Base-by-base conservation (phyloP, 2,113 vertebrate species). In the Anseranas semipalmata region DNA sequence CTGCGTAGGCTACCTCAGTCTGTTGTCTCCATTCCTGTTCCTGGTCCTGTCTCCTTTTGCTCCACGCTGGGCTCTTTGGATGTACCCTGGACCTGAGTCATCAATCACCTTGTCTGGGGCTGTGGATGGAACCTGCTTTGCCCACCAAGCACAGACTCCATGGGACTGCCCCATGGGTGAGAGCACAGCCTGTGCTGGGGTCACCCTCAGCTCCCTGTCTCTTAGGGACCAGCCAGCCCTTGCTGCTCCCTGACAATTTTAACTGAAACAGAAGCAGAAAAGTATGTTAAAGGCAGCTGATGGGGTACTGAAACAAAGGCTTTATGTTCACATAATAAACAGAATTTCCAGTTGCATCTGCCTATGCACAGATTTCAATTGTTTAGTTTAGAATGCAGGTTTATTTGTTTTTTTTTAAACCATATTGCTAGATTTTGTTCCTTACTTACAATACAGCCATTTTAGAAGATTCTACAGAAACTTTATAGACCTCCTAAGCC, bases 231-330 rank as follows among this genome's bases (percentile, higher is more conserved):
- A 4, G 76, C 12, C 43, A 63, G 30, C 6, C 85, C 33, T 20
- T 53, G 39, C 39, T 76, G 20, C 18, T 90, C 12, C 63, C n/a
- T 53, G 46, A 43, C 24, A 79, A 72, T 52, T 90, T 58, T 85
- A 93, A 73, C 48, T 53, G 76, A 88, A 83, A 48, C 62, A 60
- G n/a, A 93, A 94, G 66, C 70, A 74, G 78, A 59, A 22, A 65
- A 80, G 25, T n/a, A 52, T 52, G 25, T 89, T 65, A 50, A 78
- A 91, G 87, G 77, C 79, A 95, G 89, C 80, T 85, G 91, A 72
- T 81, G 46, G 10, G 79, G 63, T 66, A 59, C 62, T 63, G 71
- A 92, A 82, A 83, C 76, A 81, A 89, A 77, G 79, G 55, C 1
- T 79, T 94, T 93, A 81, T 74, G 59, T 60, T 87, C 68, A 76